Evolutionary conservation across 2,113 vertebrate genomes (phyloP).

Genomic region (Motacilla alba): DNA sequence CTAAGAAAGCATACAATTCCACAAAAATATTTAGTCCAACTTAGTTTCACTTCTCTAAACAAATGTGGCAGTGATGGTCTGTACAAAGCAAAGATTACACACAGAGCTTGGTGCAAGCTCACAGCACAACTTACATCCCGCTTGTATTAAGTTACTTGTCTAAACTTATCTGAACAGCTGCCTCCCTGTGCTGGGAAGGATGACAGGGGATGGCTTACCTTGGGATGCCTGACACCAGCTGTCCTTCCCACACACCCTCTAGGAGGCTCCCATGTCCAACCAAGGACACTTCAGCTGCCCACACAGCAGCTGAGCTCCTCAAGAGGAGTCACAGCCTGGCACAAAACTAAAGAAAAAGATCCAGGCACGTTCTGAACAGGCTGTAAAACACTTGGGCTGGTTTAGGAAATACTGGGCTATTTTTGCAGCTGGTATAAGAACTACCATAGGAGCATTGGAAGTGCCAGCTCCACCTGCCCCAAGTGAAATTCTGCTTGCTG

Average conservation of each 20-base stretch:
- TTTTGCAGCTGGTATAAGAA: background rate
- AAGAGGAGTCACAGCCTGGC: background rate
- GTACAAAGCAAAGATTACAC: background rate
- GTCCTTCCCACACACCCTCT: background rate
- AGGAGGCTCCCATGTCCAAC: background rate
- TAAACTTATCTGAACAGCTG: constrained; percentile 23
- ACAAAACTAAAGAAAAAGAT: background rate
- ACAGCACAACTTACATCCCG: background rate
- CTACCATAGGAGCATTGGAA: background rate
- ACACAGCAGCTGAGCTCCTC: background rate
- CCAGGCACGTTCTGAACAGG: background rate
- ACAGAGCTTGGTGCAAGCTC: background rate
- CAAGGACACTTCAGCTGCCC: background rate
- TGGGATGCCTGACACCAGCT: background rate
- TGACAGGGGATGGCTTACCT: background rate
- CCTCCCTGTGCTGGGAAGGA: background rate
- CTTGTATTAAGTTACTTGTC: background rate
- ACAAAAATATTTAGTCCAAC: background rate
- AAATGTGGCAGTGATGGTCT: background rate
- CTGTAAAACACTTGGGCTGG: background rate
- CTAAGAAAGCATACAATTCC: background rate
- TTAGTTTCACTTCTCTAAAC: background rate
- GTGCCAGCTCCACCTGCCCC: background rate
- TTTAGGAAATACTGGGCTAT: background rate
- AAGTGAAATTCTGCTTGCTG: background rate